Base-by-base conservation (phyloP, 2,888 invertebrate species). In the Phymatocera aterrima region DNA sequence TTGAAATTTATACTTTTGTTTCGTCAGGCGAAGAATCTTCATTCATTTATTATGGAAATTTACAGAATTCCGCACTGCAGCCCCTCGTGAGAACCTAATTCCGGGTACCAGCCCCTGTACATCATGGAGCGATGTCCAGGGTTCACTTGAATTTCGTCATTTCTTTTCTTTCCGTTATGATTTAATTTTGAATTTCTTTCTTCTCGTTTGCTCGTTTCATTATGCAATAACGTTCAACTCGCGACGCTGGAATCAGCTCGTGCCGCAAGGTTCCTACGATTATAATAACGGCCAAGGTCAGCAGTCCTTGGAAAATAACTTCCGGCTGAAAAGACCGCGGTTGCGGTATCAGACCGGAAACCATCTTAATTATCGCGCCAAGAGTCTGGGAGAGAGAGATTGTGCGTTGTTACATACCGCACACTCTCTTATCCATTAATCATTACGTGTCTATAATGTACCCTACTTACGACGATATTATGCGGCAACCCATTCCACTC, bases 291-390 rank as follows among this genome's bases (percentile, higher is more conserved):
- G 72, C 34, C 72, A 72, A 72, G 72, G 72, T 31, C 31, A 51
- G 10, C 51, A 24, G 18, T 51, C 51, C 72, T 48, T 31, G 57
- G 57, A 40, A 43, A 37, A n/a, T 12, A n/a, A 57, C 28, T 40
- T 75, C 75, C 75, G 54, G 40, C 10, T 10, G 31, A 28, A 72
- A 48, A 72, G 15, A 21, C 51, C n/a, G n/a, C n/a, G 34, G 72
- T 21, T 34, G 57, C 60, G 46, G 34, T 54, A 57, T 75, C 37
- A 75, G n/a, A 40, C 75, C 57, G 75, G 75, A 75, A 57, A 75
- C 40, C 75, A 72, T 51, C 51, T 24, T 15, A 72, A 72, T 72
- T 72, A 72, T 72, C 72, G 72, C 72, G 15, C 51, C 18, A 12
- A 12, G 48, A 51, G 51, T 34, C 48, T 31, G 48, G 34, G 34